phyloP scores from a whole-genome alignment of 2,888 invertebrate genomes.

The Neelides folsomi region DNA sequence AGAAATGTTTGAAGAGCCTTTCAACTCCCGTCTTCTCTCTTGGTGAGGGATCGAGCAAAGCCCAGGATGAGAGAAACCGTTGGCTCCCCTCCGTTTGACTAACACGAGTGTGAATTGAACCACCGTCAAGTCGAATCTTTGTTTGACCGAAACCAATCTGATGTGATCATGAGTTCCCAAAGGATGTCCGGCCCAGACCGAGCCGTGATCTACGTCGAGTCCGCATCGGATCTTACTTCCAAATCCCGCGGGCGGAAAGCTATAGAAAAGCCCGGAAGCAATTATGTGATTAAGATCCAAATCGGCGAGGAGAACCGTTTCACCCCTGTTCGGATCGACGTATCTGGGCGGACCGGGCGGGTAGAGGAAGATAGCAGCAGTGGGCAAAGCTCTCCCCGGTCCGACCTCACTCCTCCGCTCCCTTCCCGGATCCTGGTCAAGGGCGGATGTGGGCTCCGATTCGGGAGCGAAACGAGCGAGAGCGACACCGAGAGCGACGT shows the following conservation, averaged over 20 bases:
- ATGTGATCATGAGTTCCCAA: too few relatives aligned
- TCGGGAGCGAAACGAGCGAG: constrained; percentile 32
- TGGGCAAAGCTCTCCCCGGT: constrained; percentile 30
- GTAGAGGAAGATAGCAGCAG: constrained; percentile 12
- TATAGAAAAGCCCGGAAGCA: constrained; percentile 13
- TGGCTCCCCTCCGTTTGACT: too few relatives aligned
- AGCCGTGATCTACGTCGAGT: constrained; percentile 33
- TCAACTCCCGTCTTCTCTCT: too few relatives aligned
- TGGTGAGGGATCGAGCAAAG: too few relatives aligned
- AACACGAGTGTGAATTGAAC: too few relatives aligned
- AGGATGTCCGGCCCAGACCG: constrained; percentile 25
- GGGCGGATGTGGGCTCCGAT: constrained; percentile 15
- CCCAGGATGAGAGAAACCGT: too few relatives aligned
- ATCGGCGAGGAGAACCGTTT: constrained; percentile 32
- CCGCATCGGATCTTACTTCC: constrained; percentile 20
- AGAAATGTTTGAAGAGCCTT: too few relatives aligned
- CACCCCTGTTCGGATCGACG: constrained; percentile 31
- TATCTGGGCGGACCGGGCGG: constrained; percentile 17
- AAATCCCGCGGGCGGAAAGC: constrained; percentile 1
- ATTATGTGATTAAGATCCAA: constrained; percentile 32
- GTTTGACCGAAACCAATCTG: too few relatives aligned
- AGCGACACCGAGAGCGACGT: constrained; percentile 33
- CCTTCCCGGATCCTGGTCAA: constrained; percentile 16
- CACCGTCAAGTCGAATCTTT: too few relatives aligned
- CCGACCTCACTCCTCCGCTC: constrained; percentile 30